Evolutionary conservation across 1,140 invertebrate species (phyloP), one percentile per base, ranked within the genome.

Genomic region (Metopolophium dirhodum): DNA sequence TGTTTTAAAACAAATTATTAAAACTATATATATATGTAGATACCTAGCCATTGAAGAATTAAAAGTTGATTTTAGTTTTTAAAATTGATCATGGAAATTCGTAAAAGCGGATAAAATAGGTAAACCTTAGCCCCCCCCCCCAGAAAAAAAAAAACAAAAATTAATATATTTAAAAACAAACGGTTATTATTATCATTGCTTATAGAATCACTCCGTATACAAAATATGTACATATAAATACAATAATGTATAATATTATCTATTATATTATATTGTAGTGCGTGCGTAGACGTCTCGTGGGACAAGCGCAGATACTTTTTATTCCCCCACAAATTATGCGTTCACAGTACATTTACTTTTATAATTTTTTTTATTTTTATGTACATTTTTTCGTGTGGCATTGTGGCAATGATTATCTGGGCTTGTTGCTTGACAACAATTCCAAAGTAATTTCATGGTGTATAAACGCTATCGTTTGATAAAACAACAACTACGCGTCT

Each of bases 401-500:
- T 45, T 35, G 87, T 37, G 20, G 87, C 7, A 54, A 89, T 37
- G 35, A 37, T 20, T 54, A 54, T 89, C 26, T 49, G 51, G 35
- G 22, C 14, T 57, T 30, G 11, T 35, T 26, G 51, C 35, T 57
- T 51, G 88, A 57, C 88, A 41, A 89, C 88, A 57, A 89, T 89
- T 26, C 51, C 51, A 57, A 89, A 89, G 49, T 54, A 89, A 89
- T 89, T 89, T 89, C 88, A 89, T 54, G 88, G 88, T 89, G 22
- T 57, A 89, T 89, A 89, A 89, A 37, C 49, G n/a, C 88, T 41
- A 35, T 22, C 51, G 8, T 54, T 89, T 89, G 49, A 35, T 89
- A 57, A 54, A 57, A 89, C 88, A 37, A 89, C n/a, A 89, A 89
- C 88, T 37, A 14, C n/a, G 9, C 20, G 8, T 89, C 14, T 89